phyloP scores from a whole-genome alignment of 2,888 invertebrate genomes.

The Marronus borbonicus region DNA sequence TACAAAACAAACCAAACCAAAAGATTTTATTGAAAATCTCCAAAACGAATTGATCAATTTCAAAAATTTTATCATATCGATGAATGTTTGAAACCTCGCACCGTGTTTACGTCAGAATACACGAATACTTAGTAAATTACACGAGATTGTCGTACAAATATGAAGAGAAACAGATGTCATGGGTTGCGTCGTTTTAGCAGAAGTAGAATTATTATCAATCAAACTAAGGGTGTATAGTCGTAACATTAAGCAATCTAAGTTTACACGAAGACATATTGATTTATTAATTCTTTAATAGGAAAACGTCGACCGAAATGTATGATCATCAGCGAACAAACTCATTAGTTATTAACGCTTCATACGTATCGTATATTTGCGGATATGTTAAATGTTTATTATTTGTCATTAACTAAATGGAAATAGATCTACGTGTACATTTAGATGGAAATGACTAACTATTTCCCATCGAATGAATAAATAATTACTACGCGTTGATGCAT shows the following conservation, averaged over 20 bases:
- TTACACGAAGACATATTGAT: constrained; percentile 27
- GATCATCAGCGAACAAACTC: neutral
- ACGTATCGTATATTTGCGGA: neutral
- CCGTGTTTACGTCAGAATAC: neutral
- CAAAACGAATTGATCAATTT: no score
- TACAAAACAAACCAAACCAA: no score
- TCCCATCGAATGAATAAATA: neutral
- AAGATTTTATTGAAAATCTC: no score
- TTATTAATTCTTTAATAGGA: constrained; percentile 40
- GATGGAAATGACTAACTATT: neutral
- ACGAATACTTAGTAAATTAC: neutral
- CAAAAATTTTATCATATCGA: no score
- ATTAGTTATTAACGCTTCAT: constrained; percentile 14
- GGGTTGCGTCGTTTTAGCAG: neutral
- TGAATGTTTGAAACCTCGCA: no score
- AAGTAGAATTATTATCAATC: constrained; percentile 37
- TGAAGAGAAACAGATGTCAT: constrained; percentile 19
- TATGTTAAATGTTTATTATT: constrained; percentile 18
- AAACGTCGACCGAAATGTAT: constrained; percentile 13
- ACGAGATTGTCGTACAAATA: constrained; percentile 10
- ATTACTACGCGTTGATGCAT: neutral
- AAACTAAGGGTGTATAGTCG: constrained; percentile 20
- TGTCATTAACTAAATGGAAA: constrained; percentile 18
- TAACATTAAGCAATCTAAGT: constrained; percentile 35
- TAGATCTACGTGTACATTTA: neutral